A percentile compares a stretch with the other conserved stretches of the same genome.
Conservation (phyloP, 2,888 invertebrate genomes). For the Ochropleura plecta region DNA sequence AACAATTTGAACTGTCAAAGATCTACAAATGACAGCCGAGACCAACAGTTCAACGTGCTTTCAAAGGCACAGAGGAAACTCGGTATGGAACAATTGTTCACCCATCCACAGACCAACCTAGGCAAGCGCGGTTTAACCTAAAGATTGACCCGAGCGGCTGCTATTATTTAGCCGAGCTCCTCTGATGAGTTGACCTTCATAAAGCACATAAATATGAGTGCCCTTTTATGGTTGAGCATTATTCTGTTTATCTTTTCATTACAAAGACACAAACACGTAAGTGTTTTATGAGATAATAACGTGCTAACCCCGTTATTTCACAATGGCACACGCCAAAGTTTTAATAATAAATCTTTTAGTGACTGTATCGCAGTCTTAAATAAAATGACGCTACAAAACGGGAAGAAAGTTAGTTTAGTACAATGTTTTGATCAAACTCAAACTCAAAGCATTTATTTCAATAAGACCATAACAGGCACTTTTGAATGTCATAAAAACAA, state of each 20-base stretch:
- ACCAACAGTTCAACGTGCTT: too few species aligned
- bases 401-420: not conserved
- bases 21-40: too few species aligned
- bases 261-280: slow-evolving; percentile 7
- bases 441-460: too few species aligned
- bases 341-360: slow-evolving; percentile 26
- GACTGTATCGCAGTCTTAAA: not conserved
- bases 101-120: too few species aligned
- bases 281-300: slow-evolving; percentile 43
- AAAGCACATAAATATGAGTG: not conserved
- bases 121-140: too few species aligned
- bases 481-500: too few species aligned
- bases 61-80: too few species aligned
- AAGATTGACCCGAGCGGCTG: too few species aligned
- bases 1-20: too few species aligned
- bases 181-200: not conserved
- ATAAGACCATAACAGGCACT: too few species aligned
- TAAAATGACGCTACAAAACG: not conserved
- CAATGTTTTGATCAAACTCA: not conserved
- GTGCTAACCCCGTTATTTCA: slow-evolving; percentile 3
- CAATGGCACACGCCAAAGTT: slow-evolving; percentile 3
- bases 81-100: too few species aligned
- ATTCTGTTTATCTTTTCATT: slow-evolving; percentile 22
- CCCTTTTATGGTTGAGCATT: not conserved
- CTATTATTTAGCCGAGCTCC: too few species aligned